phyloP scores from a whole-genome alignment of 2,797 vertebrate species.

The Gallinago nigripennis region DNA sequence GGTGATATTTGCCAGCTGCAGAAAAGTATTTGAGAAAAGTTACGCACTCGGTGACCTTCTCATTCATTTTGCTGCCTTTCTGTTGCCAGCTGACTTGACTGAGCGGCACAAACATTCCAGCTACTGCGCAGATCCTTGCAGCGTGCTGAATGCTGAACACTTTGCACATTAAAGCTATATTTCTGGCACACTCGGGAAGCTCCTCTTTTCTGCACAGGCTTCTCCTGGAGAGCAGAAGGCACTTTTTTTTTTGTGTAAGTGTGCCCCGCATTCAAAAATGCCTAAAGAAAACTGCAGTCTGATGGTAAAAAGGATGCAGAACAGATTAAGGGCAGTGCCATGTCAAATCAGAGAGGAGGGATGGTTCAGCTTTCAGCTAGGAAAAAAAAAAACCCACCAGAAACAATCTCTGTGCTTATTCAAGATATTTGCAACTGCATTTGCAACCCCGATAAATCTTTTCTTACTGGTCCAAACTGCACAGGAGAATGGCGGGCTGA shows the following conservation, averaged over 20 bases:
- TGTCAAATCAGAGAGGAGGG: neutral
- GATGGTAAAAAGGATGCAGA: neutral
- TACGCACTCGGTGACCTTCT: neutral
- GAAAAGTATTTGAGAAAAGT: conserved; percentile 16
- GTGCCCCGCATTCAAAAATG: neutral
- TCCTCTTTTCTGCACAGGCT: neutral
- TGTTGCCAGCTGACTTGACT: neutral
- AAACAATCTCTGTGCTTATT: neutral
- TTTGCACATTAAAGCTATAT: neutral
- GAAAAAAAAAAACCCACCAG: neutral
- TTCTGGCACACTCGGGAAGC: neutral
- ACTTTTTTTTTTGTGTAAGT: neutral
- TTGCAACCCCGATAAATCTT: neutral
- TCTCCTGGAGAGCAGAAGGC: neutral
- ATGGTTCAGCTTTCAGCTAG: neutral
- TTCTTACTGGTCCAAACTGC: neutral
- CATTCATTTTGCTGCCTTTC: neutral
- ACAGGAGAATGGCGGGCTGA: neutral
- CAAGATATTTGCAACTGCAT: neutral
- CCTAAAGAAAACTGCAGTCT: neutral
- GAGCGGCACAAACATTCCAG: neutral
- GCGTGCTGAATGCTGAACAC: neutral
- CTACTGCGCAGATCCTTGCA: neutral
- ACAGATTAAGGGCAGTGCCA: neutral
- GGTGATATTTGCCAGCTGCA: conserved; percentile 34